Evolutionary conservation across 2,888 invertebrate genomes (phyloP).

Genomic region (Taphrorychus bicolor): DNA sequence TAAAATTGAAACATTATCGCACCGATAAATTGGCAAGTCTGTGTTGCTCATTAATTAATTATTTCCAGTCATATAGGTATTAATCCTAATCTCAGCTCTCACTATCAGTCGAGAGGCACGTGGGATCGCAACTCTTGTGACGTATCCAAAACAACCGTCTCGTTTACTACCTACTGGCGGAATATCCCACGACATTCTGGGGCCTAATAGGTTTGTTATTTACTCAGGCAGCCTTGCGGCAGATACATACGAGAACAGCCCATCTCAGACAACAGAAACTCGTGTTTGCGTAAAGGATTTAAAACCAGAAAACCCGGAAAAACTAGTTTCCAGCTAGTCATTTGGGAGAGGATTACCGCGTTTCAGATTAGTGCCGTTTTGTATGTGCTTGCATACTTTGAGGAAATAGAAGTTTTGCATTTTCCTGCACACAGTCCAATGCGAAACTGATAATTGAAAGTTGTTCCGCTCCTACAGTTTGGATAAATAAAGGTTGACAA

Average conservation of each 20-base stretch:
- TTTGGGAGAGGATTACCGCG: conserved; percentile 22
- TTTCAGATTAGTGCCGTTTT: conserved; percentile 8
- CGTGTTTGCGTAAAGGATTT: conserved; percentile 24
- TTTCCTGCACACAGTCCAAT: background rate
- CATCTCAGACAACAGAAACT: conserved; percentile 5
- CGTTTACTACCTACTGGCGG: background rate
- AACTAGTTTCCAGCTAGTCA: conserved; percentile 19
- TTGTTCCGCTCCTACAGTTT: too few species aligned
- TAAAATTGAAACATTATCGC: background rate
- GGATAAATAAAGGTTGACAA: too few species aligned
- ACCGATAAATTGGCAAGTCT: background rate
- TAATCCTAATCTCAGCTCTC: background rate
- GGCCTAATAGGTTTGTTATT: conserved; percentile 22
- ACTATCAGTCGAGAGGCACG: background rate
- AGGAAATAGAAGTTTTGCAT: background rate
- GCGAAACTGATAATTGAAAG: background rate
- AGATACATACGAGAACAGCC: conserved; percentile 14
- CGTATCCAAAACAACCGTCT: background rate
- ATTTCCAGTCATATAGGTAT: background rate
- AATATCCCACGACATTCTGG: conserved; percentile 8
- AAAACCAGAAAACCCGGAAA: conserved; percentile 21
- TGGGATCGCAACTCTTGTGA: background rate
- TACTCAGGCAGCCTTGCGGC: conserved; percentile 12
- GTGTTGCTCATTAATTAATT: background rate
- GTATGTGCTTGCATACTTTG: background rate